Base-by-base conservation (phyloP, 2,113 vertebrate genomes). In the Oryzias javanicus region DNA sequence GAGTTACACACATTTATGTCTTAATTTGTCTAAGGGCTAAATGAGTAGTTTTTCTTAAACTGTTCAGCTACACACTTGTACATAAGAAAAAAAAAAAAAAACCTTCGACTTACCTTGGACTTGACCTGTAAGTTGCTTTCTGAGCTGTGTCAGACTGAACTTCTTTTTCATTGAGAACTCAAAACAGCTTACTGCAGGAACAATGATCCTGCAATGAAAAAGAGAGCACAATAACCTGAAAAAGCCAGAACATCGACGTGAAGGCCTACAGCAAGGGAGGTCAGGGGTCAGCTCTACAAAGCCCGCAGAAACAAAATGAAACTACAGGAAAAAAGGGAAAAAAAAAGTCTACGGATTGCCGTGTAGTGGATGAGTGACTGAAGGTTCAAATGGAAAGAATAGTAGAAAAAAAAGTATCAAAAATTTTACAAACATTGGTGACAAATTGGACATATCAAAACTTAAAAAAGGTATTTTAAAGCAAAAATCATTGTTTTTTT, bases 221-320 rank as follows among this genome's bases (percentile, higher is more conserved):
- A 68, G 69, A 50, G 27, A 1, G 41, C 52, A 76, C 75, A 87
- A 81, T 62, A 35, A 67, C 42, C 42, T 62, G 69, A 76, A 81
- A 77, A 55, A 46, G 63, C 64, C 44, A 5, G 56, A 77, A 79
- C 27, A 29, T 51, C 35, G 22, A 41, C 10, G 8, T 29, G 22
- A 24, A n/a, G 27, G 20, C n/a, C 41, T 5, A 29, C 51, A 56
- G 58, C 1, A 22, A 7, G 15, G 12, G 70, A 55, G 80, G 74
- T 81, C 74, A 80, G 14, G 10, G 68, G 76, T 81, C 78, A 67
- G 48, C 52, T 46, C 20, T 57, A 20, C 59, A 57, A 53, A 55
- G 59, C 56, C 52, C 4, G 18, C 2, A 20, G 55, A 35, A 35
- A 35, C 35, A 35, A 56, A 60, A 44, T 16, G 18, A 18, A 24